Evolutionary conservation across 1,140 invertebrate genomes (phyloP).

Genomic region (Belonocnema kinseyi): DNA sequence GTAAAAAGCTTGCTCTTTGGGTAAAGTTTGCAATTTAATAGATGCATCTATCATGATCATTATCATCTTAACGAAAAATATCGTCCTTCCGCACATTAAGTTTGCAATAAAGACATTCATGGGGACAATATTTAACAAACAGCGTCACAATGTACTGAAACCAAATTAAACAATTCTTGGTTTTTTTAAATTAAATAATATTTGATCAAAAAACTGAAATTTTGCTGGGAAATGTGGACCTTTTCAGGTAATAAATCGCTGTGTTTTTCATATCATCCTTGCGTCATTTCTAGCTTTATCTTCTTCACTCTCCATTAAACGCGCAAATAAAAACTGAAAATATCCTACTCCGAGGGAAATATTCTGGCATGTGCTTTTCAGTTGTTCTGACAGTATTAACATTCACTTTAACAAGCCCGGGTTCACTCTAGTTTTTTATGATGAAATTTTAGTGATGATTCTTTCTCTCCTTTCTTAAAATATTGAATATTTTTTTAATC

Average conservation of each 20-base stretch:
- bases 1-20: too few species aligned
- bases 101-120: not conserved
- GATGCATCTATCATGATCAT: too few species aligned
- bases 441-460: constrained; percentile 46
- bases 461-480: too few species aligned
- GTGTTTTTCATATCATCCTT: not conserved
- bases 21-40: too few species aligned
- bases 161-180: too few species aligned
- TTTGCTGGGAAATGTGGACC: not conserved
- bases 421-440: constrained; percentile 32
- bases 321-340: constrained; percentile 51
- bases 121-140: too few species aligned
- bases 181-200: too few species aligned
- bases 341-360: constrained; percentile 28
- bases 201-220: not conserved
- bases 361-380: constrained; percentile 44
- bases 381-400: constrained; percentile 46
- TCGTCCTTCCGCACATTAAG: too few species aligned
- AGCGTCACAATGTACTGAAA: too few species aligned
- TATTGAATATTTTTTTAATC: too few species aligned
- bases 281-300: constrained; percentile 49
- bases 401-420: constrained; percentile 37
- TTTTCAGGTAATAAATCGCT: not conserved
- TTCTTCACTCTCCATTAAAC: constrained; percentile 59
- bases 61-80: too few species aligned